phyloP scores from a whole-genome alignment of 1,140 invertebrate genomes.

The Orchesella cincta region DNA sequence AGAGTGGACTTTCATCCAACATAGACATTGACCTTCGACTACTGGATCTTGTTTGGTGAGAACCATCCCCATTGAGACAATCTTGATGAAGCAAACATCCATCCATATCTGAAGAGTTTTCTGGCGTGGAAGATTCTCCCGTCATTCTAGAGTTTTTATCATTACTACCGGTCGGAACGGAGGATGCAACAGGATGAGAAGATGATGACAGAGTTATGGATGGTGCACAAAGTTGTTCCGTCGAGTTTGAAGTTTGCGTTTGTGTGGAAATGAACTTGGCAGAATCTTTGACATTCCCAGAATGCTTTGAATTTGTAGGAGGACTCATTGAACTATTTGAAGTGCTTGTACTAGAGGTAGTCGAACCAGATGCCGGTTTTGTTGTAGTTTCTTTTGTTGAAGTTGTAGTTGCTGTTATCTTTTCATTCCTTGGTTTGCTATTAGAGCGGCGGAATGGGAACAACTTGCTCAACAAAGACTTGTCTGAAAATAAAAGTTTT shows the following conservation, averaged over 20 bases:
- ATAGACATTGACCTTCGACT: slow-evolving; percentile 25
- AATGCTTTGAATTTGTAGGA: slow-evolving; percentile 13
- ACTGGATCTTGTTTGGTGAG: slow-evolving; percentile 11
- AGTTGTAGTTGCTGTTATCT: slow-evolving; percentile 22
- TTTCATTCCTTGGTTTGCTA: slow-evolving; percentile 41
- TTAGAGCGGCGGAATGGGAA: slow-evolving; percentile 42
- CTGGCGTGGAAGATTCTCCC: too few species aligned
- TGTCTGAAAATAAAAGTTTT: slow-evolving; percentile 30
- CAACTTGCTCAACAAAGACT: slow-evolving; percentile 43
- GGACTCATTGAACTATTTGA: not conserved
- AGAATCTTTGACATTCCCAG: not conserved
- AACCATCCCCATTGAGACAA: not conserved
- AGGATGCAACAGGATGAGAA: not conserved
- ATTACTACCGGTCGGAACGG: not conserved
- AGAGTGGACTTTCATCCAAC: not conserved
- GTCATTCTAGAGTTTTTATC: too few species aligned
- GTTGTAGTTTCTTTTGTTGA: not conserved
- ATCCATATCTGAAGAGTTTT: slow-evolving; percentile 2
- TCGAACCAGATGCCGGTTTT: not conserved
- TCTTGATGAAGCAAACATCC: slow-evolving; percentile 3
- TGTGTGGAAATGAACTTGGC: slow-evolving; percentile 16
- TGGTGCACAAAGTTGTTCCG: not conserved
- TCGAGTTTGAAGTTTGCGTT: slow-evolving; percentile 19
- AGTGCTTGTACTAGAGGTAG: not conserved
- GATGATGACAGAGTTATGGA: not conserved